A percentile compares a stretch with the other conserved stretches of the same genome.
Evolutionary conservation across 2,888 invertebrate genomes (phyloP).

Genomic region (Euplagia quadripunctaria): DNA sequence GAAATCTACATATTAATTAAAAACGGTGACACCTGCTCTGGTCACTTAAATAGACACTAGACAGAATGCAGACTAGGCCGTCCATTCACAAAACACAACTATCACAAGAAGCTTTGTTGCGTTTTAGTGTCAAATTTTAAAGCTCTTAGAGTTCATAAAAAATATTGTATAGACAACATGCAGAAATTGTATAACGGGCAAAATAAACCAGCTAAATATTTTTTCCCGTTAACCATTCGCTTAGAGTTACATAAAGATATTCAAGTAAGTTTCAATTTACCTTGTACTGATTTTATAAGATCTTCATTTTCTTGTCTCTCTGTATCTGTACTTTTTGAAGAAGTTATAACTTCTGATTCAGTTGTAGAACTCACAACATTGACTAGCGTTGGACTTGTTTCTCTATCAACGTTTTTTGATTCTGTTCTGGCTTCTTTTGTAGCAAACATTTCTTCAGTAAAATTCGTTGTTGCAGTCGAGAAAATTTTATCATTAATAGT

Average conservation of each 20-base stretch:
- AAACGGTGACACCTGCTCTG: too few relatives aligned
- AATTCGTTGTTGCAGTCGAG: slow-evolving; percentile 19
- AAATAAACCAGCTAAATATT: neutral
- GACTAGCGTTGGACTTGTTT: neutral
- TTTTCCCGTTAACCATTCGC: neutral
- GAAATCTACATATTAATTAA: too few relatives aligned
- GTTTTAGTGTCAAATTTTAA: too few relatives aligned
- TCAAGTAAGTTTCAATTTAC: slow-evolving; percentile 5
- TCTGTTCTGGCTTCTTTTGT: slow-evolving; percentile 12
- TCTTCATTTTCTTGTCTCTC: slow-evolving; percentile 9
- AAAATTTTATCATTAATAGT: slow-evolving; percentile 26
- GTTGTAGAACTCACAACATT: neutral
- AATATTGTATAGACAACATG: neutral
- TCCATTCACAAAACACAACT: too few relatives aligned
- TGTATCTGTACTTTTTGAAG: slow-evolving; percentile 1
- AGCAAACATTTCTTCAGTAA: slow-evolving; percentile 19
- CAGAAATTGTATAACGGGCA: neutral
- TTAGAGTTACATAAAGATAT: neutral
- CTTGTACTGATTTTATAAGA: slow-evolving; percentile 1
- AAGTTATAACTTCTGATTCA: neutral
- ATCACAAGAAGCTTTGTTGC: too few relatives aligned
- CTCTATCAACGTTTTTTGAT: neutral
- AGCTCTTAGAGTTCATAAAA: too few relatives aligned
- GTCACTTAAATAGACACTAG: too few relatives aligned
- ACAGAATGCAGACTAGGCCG: too few relatives aligned